Conservation (phyloP, 2,888 invertebrate genomes). For the Trachelus iudaicus region DNA sequence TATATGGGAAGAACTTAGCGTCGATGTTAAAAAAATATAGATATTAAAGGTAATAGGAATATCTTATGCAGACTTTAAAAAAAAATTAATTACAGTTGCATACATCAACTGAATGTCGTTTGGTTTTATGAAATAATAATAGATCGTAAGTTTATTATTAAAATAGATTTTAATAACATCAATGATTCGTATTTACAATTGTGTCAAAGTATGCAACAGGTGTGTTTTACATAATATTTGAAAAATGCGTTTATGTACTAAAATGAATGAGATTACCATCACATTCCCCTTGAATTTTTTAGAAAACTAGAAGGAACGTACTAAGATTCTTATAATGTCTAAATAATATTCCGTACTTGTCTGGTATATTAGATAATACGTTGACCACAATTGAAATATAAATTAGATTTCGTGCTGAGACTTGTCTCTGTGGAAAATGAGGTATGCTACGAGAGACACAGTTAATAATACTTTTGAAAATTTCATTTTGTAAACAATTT, state of each 20-base stretch:
- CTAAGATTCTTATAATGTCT: not conserved
- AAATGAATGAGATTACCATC: not conserved
- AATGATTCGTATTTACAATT: constrained; percentile 4
- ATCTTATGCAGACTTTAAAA: not conserved
- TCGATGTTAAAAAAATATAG: not conserved
- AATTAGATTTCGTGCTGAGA: not conserved
- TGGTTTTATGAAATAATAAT: not conserved
- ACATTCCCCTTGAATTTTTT: not conserved
- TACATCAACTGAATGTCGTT: not conserved
- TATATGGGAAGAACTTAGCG: not conserved
- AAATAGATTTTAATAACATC: constrained; percentile 7
- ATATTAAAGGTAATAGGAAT: not conserved
- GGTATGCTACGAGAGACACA: not conserved
- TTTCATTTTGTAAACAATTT: not conserved
- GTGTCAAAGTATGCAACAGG: not conserved
- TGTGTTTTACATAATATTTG: not conserved
- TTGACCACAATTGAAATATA: not conserved
- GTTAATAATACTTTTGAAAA: not conserved
- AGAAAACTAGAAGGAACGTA: not conserved
- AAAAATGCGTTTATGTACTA: not conserved
- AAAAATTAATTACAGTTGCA: too few relatives aligned
- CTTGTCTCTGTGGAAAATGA: not conserved
- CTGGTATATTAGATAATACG: not conserved
- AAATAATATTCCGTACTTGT: not conserved
- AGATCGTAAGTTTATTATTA: not conserved